phyloP scores from a whole-genome alignment of 2,113 vertebrate species.

The Potamarius usumacintae region DNA sequence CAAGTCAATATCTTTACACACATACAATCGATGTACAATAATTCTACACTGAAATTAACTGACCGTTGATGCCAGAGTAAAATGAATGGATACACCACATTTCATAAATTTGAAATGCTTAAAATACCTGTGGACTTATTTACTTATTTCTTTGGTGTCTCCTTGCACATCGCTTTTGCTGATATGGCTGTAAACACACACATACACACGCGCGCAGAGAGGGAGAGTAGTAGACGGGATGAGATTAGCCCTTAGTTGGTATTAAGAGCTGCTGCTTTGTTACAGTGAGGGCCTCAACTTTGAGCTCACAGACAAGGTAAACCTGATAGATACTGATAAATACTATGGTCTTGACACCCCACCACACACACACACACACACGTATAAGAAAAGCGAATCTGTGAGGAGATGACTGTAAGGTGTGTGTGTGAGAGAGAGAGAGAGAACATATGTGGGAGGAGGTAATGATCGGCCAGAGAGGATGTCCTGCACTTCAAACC shows the following conservation, averaged over 20 bases:
- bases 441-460: slow-evolving; percentile 29
- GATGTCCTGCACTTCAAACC: slow-evolving; percentile 52
- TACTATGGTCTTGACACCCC: neutral
- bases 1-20: neutral
- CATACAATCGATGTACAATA: neutral
- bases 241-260: neutral
- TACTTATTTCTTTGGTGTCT: neutral
- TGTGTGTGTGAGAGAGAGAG: neutral
- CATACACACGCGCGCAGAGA: neutral
- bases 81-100: neutral
- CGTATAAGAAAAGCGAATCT: neutral
- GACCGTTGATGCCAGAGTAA: neutral
- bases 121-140: neutral
- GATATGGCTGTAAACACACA: neutral
- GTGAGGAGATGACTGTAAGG: neutral
- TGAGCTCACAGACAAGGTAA: neutral
- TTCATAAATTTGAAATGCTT: neutral
- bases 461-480: slow-evolving; percentile 46
- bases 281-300: neutral
- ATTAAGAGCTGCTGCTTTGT: neutral
- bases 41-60: neutral
- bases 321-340: neutral
- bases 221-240: neutral
- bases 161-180: neutral
- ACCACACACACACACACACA: slow-evolving; percentile 15